Evolutionary conservation across 2,113 vertebrate species (phyloP), one percentile per base, ranked within the genome.

Genomic region (Anhinga rufa): DNA sequence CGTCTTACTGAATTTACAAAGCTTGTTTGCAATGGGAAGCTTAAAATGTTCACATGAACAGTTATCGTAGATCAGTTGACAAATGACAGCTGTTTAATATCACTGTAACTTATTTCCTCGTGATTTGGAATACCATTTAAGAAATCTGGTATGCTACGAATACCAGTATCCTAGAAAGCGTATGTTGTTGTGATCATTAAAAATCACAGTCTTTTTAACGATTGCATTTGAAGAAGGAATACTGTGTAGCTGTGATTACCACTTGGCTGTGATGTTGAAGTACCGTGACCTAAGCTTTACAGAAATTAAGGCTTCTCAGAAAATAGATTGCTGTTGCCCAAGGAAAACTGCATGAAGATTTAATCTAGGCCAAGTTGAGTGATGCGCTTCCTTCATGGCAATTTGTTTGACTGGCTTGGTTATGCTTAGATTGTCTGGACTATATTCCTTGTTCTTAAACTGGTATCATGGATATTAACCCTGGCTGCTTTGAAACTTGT

Each of bases 151-250:
- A 19, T 0, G 1, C 24, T 34, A 1, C 2, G 2, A 74, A 69
- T 62, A 36, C 9, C 36, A 28, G 24, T 22, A 5, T 29, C 25
- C 31, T 51, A 14, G 0, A 1, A 72, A 88, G 26, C 0, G 0
- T 51, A 9, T 0, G 0, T 46, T 3, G 1, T 19, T n/a, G 48
- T 18, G 29, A 61, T 70, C 34, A 60, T 17, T 18, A 69, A 38
- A 58, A 28, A 15, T 79, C 2, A 2, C 14, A 42, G 5, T 34
- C 22, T n/a, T 66, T 57, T 18, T 7, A 66, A 20, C 29, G 31
- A 48, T 81, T 81, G 24, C 5, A 2, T 94, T 79, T 78, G 81
- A 86, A 81, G 77, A 62, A 89, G 15, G 40, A 66, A 19, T 58
- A 12, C 34, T 38, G 7, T 38, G 28, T 40, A 55, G 24, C 24